Conservation (phyloP, 2,888 invertebrate genomes). For the Octodonta nipae region DNA sequence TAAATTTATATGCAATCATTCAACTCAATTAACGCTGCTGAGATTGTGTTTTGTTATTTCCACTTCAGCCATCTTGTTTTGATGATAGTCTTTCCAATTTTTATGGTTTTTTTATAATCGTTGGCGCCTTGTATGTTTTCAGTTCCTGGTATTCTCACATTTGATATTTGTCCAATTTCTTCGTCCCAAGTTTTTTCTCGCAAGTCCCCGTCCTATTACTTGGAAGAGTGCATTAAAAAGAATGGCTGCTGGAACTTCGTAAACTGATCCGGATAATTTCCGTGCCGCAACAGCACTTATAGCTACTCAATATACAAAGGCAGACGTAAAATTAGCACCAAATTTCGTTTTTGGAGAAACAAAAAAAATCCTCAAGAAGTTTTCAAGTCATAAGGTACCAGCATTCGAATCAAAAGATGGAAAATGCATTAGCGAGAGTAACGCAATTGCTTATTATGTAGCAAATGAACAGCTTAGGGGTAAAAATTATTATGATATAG, state of each 20-base stretch:
- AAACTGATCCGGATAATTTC: constrained; percentile 96
- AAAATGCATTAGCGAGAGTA: constrained; percentile 79
- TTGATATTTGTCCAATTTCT: too few species aligned
- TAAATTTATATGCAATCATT: too few species aligned
- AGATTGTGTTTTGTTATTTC: too few species aligned
- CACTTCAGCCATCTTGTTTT: too few species aligned
- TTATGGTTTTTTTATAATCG: too few species aligned
- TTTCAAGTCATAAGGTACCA: constrained; percentile 62
- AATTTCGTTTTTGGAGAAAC: constrained; percentile 89
- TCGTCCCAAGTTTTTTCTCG: too few species aligned
- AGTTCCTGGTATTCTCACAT: too few species aligned
- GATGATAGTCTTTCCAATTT: too few species aligned
- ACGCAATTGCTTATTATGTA: constrained; percentile 90
- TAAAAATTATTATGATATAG: constrained; percentile 53
- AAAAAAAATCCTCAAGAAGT: constrained; percentile 60
- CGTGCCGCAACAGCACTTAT: constrained; percentile 94
- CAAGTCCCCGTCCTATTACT: too few species aligned
- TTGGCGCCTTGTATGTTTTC: too few species aligned
- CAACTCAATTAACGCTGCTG: too few species aligned
- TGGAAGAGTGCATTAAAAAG: too few species aligned
- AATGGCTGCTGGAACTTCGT: constrained; percentile 78
- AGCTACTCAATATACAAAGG: constrained; percentile 91
- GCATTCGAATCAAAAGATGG: constrained; percentile 86
- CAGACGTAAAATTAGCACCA: constrained; percentile 66
- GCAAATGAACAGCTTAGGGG: constrained; percentile 75